Percentiles rank a stretch among this genome's conserved stretches.
phyloP scores from a whole-genome alignment of 2,888 invertebrate species.

The Aspidiotus destructor region DNA sequence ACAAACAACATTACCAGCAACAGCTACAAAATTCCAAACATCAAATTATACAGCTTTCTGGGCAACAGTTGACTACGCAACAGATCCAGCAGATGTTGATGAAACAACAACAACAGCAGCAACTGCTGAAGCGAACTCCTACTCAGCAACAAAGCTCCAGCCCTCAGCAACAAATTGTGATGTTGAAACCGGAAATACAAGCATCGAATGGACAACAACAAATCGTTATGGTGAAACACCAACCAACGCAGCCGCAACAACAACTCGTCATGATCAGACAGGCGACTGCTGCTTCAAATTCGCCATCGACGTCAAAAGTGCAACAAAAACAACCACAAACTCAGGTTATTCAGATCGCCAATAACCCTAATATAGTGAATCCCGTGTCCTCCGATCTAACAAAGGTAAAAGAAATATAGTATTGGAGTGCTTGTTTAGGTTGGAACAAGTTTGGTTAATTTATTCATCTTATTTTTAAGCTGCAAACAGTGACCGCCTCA shows the following conservation, averaged over 20 bases:
- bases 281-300: conserved; percentile 34
- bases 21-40: conserved; percentile 34
- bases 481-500: background rate
- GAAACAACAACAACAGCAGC: conserved; percentile 37
- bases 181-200: conserved; percentile 38
- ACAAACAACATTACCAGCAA: conserved; percentile 30
- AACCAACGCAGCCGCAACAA: conserved; percentile 36
- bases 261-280: conserved; percentile 37
- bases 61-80: conserved; percentile 41
- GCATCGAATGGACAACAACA: conserved; percentile 38
- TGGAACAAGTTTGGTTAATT: background rate
- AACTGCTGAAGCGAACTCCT: conserved; percentile 35
- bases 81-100: conserved; percentile 38
- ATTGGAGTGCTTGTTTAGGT: background rate
- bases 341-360: conserved; percentile 24
- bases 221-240: conserved; percentile 39
- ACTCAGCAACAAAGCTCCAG: conserved; percentile 36
- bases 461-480: background rate
- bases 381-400: conserved; percentile 17
- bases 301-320: conserved; percentile 38
- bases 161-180: conserved; percentile 37
- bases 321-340: conserved; percentile 40
- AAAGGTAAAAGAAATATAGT: conserved; percentile 13
- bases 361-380: conserved; percentile 15
- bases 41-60: conserved; percentile 34